Evolutionary conservation across 2,113 vertebrate genomes (phyloP).

Genomic region (Nesogale talazaci): DNA sequence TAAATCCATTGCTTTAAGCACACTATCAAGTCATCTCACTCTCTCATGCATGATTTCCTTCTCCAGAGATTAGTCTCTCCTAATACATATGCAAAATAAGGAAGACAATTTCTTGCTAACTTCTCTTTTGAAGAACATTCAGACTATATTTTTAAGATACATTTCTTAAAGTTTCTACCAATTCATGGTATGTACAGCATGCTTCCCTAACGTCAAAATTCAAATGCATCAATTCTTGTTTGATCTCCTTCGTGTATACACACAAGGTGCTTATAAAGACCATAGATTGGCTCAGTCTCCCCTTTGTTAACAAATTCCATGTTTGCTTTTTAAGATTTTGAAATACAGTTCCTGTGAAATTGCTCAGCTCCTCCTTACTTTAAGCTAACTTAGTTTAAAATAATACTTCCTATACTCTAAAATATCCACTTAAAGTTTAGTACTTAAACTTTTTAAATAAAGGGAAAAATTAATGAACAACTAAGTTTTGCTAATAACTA

Average conservation of each 20-base stretch:
- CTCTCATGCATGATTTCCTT: not conserved
- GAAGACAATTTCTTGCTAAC: not conserved
- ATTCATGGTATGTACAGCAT: not conserved
- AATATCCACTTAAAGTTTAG: not conserved
- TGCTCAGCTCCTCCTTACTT: conserved; percentile 26
- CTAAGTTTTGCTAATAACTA: not conserved
- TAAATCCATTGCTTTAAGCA: not conserved
- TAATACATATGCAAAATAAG: not conserved
- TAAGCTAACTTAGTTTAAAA: not conserved
- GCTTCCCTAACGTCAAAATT: not conserved
- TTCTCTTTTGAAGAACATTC: not conserved
- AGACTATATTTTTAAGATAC: not conserved
- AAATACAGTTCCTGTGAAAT: not conserved
- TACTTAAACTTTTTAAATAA: conserved; percentile 12
- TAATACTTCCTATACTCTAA: not conserved
- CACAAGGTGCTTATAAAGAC: not conserved
- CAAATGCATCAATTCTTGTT: not conserved
- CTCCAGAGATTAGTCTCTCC: not conserved
- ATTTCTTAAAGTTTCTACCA: too few species aligned
- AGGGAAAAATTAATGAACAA: not conserved
- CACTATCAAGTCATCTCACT: not conserved
- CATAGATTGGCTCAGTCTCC: not conserved
- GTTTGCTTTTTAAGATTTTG: not conserved
- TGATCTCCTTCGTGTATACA: not conserved
- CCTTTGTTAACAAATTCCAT: not conserved